A percentile compares a stretch with the other conserved stretches of the same genome.
phyloP scores from a whole-genome alignment of 1,140 invertebrate species.

The Pogonognathellus flavescens region DNA sequence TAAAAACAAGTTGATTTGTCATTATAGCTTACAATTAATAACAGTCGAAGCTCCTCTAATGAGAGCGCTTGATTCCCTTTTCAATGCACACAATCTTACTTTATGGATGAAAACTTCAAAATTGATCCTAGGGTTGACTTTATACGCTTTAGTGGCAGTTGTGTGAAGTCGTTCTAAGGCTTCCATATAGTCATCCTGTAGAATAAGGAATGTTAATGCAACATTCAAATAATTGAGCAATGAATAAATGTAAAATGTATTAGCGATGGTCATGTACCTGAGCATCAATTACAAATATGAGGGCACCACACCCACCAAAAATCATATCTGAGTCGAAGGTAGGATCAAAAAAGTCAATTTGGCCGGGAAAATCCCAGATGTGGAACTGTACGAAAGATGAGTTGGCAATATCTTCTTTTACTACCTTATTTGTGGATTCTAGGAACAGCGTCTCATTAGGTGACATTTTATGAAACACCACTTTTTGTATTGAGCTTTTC shows the following conservation, averaged over 20 bases:
- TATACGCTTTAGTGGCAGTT: conserved; percentile 94
- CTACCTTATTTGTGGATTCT: conserved; percentile 97
- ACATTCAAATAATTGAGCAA: background rate
- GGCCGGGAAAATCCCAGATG: conserved; percentile 97
- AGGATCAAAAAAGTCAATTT: conserved; percentile 97
- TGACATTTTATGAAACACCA: conserved; percentile 99
- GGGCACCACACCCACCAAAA: conserved; percentile 93
- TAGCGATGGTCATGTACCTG: conserved; percentile 78
- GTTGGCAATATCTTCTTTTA: conserved; percentile 76
- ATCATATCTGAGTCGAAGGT: conserved; percentile 96
- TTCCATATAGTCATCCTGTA: conserved; percentile 98
- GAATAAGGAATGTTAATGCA: conserved; percentile 60
- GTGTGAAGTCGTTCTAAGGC: conserved; percentile 92
- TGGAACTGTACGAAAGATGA: conserved; percentile 99
- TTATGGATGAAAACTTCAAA: conserved; percentile 99
- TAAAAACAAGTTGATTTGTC: background rate
- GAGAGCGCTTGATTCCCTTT: no score
- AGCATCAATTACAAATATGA: conserved; percentile 99
- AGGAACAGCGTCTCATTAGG: conserved; percentile 99
- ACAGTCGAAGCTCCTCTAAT: no score
- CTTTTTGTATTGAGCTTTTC: conserved; percentile 99
- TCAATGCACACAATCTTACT: conserved; percentile 73
- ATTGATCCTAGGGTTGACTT: conserved; percentile 95
- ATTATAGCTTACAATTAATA: no score
- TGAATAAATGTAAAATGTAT: background rate